phyloP scores from a whole-genome alignment of 2,888 invertebrate genomes.

The Apantesis nais region DNA sequence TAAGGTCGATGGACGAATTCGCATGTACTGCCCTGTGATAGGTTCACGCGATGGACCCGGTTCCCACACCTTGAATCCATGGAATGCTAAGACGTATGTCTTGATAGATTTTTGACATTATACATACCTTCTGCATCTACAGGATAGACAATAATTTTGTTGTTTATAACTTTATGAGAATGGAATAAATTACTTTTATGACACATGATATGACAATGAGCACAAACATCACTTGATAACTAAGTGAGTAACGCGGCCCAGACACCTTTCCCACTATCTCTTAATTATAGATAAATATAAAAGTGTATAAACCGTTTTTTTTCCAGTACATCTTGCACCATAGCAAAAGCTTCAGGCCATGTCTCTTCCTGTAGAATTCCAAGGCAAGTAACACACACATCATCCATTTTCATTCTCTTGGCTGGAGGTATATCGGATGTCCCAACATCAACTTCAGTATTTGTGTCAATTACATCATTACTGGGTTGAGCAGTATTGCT shows the following conservation, averaged over 20 bases:
- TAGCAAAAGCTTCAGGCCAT: constrained; percentile 82
- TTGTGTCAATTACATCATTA: not conserved
- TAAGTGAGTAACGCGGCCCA: not conserved
- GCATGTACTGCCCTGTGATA: no score
- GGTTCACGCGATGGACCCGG: no score
- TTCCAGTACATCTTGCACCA: constrained; percentile 82
- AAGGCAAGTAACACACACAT: constrained; percentile 89
- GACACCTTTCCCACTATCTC: not conserved
- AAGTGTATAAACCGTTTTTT: constrained; percentile 69
- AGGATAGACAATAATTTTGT: no score
- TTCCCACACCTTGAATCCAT: no score
- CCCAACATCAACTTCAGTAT: constrained; percentile 3
- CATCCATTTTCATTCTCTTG: constrained; percentile 76
- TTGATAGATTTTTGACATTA: no score
- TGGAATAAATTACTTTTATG: no score
- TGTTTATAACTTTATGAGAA: no score
- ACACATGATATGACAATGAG: no score
- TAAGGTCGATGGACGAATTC: no score
- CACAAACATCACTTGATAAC: no score
- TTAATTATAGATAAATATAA: not conserved
- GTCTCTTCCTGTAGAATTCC: constrained; percentile 88
- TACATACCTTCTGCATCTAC: no score
- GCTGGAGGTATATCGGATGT: constrained; percentile 43
- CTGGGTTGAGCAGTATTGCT: not conserved
- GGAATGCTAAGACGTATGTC: no score